Base-by-base conservation (phyloP, 2,888 invertebrate species). In the Artemia sp. region DNA sequence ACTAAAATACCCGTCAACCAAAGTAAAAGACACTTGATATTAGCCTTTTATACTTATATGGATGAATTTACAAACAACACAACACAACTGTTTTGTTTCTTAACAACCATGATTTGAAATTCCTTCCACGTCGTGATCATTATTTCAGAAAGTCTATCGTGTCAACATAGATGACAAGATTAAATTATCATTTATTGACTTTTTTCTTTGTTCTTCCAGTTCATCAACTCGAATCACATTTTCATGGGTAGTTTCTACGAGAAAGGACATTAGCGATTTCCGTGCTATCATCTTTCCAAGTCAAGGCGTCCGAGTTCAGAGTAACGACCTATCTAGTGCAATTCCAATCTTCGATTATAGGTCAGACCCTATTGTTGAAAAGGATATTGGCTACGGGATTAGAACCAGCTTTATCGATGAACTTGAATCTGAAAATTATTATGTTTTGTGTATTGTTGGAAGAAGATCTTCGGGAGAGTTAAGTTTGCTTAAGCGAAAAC, bases 381-480 rank as follows among this genome's bases (percentile, higher is more conserved):
- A 71, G 53, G 71, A 70, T 9, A 67, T 72, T 51, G 67, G 71
- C 51, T 72, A 72, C 68, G 70, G 67, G 11, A 14, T 68, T 7
- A 67, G 72, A n/a, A 50, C 52, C 11, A 70, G 69, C 66, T 51
- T 12, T 51, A 67, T 72, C 12, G 66, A 67, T 14, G 69, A 67
- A 9, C 52, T 72, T 12, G 38, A 69, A 12, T 51, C 51, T 8
- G 67, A 58, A 8, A 50, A 14, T 8, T 53, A 51, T 3, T 73
- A 73, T 68, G 70, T 70, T 12, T 52, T 73, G 50, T 73, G 73
- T 64, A 68, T 73, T 24, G 53, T 72, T 24, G 72, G 73, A 51
- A 70, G 72, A 51, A 69, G 70, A 19, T 71, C 72, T 50, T 24
- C 68, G 24, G 73, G 73, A 12, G 58, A 69, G 9, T 66, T 73